A percentile compares a stretch with the other conserved stretches of the same genome.
phyloP scores from a whole-genome alignment of 2,888 invertebrate species.

The Mermis nigrescens region DNA sequence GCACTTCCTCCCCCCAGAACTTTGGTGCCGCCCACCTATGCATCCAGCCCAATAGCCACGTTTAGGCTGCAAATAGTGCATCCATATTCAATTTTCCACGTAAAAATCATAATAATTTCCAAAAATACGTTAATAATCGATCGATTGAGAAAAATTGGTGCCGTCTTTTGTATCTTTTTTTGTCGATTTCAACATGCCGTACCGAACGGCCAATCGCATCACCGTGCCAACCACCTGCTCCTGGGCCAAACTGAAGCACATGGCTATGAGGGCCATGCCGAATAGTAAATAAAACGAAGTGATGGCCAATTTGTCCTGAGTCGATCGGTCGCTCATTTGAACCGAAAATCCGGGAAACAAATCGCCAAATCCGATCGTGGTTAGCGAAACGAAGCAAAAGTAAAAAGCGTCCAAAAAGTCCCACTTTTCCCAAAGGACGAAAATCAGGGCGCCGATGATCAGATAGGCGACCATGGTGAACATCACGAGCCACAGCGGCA shows the following conservation, averaged over 20 bases:
- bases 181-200: slow-evolving; percentile 10
- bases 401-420: slow-evolving; percentile 53
- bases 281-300: slow-evolving; percentile 78
- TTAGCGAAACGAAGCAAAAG: slow-evolving; percentile 31
- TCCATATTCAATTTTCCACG: no score
- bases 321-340: slow-evolving; percentile 29
- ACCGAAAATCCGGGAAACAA: slow-evolving; percentile 31
- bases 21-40: no score
- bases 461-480: slow-evolving; percentile 70
- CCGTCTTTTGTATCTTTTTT: no score
- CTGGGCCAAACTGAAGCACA: slow-evolving; percentile 88
- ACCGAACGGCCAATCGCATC: slow-evolving; percentile 9
- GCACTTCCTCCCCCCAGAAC: no score
- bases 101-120: no score
- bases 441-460: slow-evolving; percentile 70
- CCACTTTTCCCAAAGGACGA: slow-evolving; percentile 68
- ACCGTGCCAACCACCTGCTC: slow-evolving; percentile 14
- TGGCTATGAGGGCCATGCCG: slow-evolving; percentile 76
- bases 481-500: slow-evolving; percentile 45
- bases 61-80: no score
- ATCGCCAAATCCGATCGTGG: slow-evolving; percentile 36
- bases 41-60: no score
- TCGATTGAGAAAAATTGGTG: no score
- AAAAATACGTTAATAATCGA: no score
- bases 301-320: slow-evolving; percentile 52